phyloP scores from a whole-genome alignment of 2,797 vertebrate species.

The Sebastes diaconus region DNA sequence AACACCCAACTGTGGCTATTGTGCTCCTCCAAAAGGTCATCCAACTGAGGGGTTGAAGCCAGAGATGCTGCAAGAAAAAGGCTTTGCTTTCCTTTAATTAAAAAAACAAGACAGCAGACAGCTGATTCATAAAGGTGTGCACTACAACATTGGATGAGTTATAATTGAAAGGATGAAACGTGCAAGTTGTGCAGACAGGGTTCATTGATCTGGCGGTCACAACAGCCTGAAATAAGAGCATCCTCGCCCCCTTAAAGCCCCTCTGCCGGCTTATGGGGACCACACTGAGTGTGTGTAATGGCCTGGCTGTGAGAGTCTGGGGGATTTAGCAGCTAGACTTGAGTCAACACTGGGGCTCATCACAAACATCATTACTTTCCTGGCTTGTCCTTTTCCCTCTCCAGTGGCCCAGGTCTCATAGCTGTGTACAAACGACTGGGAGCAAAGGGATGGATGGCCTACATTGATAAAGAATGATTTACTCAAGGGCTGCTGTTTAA shows the following conservation, averaged over 20 bases:
- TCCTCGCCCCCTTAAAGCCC: constrained; percentile 41
- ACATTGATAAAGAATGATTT: constrained; percentile 66
- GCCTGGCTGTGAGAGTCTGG: constrained; percentile 64
- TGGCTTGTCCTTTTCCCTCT: constrained; percentile 66
- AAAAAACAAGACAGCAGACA: neutral
- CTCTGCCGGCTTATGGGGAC: constrained; percentile 43
- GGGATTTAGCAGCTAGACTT: constrained; percentile 67
- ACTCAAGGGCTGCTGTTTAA: constrained; percentile 50
- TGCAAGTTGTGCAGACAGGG: constrained; percentile 6
- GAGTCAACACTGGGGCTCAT: constrained; percentile 76
- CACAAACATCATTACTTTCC: constrained; percentile 79
- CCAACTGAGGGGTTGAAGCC: too few relatives aligned
- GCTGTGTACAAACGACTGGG: constrained; percentile 57
- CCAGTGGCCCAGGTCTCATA: constrained; percentile 58
- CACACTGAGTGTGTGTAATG: constrained; percentile 60
- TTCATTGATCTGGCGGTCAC: constrained; percentile 34
- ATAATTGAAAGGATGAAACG: constrained; percentile 33
- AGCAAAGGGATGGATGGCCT: constrained; percentile 63
- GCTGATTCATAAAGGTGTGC: neutral
- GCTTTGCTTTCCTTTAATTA: neutral
- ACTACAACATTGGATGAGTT: neutral
- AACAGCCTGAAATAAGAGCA: constrained; percentile 37
- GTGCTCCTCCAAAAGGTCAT: neutral
- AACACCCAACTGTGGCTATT: neutral
- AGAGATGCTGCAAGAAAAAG: neutral